A percentile compares a stretch with the other conserved stretches of the same genome.
Conservation (phyloP, 2,797 vertebrate species). For the Corythornis leucogaster region DNA sequence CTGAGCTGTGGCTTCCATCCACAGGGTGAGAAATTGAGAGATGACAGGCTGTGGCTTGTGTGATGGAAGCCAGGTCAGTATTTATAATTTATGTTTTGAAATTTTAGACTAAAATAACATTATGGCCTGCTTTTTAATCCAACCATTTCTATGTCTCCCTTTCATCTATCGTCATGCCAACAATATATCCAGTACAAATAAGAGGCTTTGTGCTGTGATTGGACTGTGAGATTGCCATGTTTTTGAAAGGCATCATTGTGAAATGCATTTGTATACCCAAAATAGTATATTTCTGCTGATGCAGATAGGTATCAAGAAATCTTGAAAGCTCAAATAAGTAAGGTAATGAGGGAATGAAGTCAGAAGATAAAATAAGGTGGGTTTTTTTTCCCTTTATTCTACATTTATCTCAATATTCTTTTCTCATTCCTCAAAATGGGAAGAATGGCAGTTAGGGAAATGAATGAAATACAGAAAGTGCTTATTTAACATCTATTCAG, state of each 20-base stretch:
- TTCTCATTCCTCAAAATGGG: constrained; percentile 35
- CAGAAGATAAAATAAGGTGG: neutral
- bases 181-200: neutral
- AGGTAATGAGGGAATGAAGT: neutral
- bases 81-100: constrained; percentile 26
- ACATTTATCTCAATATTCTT: constrained; percentile 1
- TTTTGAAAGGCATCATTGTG: neutral
- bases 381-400: neutral
- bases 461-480: neutral
- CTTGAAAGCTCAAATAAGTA: constrained; percentile 5
- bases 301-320: neutral
- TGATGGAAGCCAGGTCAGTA: neutral
- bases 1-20: neutral
- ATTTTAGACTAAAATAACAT: neutral
- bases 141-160: neutral
- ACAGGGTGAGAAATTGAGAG: neutral
- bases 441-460: neutral
- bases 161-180: neutral
- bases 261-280: neutral
- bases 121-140: neutral
- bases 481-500: constrained; percentile 35
- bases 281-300: neutral
- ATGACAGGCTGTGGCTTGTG: neutral
- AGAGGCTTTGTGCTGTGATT: neutral
- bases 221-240: neutral